Percentiles rank a stretch among this genome's conserved stretches.
phyloP scores from a whole-genome alignment of 2,888 invertebrate genomes.

The Maniola hyperantus region DNA sequence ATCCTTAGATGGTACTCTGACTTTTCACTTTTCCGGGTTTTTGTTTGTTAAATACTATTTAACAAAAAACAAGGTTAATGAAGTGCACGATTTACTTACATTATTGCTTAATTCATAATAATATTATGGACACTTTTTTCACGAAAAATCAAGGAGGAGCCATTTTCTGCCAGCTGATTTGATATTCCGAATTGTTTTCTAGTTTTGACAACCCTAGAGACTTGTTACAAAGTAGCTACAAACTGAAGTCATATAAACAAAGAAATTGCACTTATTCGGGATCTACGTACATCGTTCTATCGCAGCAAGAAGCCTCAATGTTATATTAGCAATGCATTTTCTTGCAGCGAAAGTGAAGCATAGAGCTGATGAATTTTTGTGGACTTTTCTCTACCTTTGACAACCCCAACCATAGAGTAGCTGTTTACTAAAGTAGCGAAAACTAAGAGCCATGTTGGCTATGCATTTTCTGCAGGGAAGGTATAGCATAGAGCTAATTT shows the following conservation, averaged over 20 bases:
- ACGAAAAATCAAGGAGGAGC: no score
- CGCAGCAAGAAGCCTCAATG: neutral
- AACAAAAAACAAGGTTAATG: neutral
- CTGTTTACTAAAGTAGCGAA: neutral
- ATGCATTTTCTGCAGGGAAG: constrained; percentile 31
- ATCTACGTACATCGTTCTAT: constrained; percentile 23
- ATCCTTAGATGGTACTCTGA: neutral
- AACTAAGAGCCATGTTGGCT: neutral
- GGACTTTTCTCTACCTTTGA: neutral
- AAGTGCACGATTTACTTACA: no score
- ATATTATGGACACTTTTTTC: no score
- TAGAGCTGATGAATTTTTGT: neutral
- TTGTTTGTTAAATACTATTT: neutral
- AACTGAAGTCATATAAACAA: neutral
- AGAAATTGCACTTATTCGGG: neutral
- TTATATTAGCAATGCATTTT: constrained; percentile 23
- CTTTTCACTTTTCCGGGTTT: constrained; percentile 10
- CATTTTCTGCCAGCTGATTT: no score
- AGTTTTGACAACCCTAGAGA: neutral
- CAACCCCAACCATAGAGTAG: neutral
- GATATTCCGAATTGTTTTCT: no score
- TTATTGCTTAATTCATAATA: no score
- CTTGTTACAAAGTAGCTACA: neutral
- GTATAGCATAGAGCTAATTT: constrained; percentile 50
- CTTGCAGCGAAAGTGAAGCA: constrained; percentile 29